A percentile compares a stretch with the other conserved stretches of the same genome.
Conservation (phyloP, 2,888 invertebrate genomes). For the Diarsia mendica region DNA sequence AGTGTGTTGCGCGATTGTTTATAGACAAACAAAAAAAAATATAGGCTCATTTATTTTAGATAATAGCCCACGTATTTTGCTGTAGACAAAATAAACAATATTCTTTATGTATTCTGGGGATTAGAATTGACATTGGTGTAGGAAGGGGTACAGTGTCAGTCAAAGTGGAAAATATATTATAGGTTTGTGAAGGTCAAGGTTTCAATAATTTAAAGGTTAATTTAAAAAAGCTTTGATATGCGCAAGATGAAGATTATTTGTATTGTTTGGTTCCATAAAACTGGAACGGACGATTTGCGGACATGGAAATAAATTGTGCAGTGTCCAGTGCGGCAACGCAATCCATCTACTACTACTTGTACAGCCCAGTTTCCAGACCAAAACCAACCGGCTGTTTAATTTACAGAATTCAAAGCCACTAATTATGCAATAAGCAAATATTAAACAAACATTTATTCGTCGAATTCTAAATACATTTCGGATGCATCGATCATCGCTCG, state of each 20-base stretch:
- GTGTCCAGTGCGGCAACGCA: background rate
- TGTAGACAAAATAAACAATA: slow-evolving; percentile 30
- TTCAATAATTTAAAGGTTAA: background rate
- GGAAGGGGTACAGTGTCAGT: background rate
- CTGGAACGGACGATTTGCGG: too few species aligned
- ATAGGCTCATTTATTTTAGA: slow-evolving; percentile 29
- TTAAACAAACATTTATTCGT: slow-evolving; percentile 45
- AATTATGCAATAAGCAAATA: slow-evolving; percentile 42
- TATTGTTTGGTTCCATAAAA: too few species aligned
- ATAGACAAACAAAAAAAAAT: slow-evolving; percentile 41
- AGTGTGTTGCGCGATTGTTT: slow-evolving; percentile 40
- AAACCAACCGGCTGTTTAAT: background rate
- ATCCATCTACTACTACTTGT: background rate
- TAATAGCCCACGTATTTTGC: slow-evolving; percentile 29
- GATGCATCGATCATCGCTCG: slow-evolving; percentile 68
- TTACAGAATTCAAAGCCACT: slow-evolving; percentile 3
- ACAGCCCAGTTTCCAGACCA: background rate
- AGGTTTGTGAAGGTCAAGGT: slow-evolving; percentile 8
- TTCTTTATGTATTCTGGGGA: slow-evolving; percentile 20
- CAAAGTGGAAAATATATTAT: slow-evolving; percentile 10
- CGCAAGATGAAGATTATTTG: background rate
- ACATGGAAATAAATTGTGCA: background rate
- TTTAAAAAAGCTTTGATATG: background rate
- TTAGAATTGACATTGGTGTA: slow-evolving; percentile 12
- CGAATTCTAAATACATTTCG: slow-evolving; percentile 63